phyloP scores from a whole-genome alignment of 37 sponge, comb jelly and placozoan species.

The Ianthella basta region DNA sequence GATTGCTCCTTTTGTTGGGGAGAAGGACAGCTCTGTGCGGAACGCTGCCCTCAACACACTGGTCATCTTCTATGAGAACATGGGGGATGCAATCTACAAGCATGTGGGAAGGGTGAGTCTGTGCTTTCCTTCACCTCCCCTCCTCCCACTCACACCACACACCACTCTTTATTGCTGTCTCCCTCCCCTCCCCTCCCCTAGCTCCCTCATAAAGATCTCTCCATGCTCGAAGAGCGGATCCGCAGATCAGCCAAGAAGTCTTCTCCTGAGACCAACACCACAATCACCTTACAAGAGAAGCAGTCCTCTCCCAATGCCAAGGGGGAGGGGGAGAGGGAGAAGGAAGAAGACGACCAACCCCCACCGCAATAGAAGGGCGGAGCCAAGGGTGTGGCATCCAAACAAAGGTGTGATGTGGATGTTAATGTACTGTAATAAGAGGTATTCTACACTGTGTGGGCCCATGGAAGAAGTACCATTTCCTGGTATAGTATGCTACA shows the following conservation, averaged over 20 bases:
- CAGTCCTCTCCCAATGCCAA: background rate
- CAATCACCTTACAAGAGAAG: background rate
- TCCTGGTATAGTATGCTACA: no score
- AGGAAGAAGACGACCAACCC: no score
- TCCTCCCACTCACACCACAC: background rate
- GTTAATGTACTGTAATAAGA: no score
- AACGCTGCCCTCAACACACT: conserved; percentile 92
- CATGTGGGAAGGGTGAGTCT: conserved; percentile 60
- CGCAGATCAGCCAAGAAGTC: conserved; percentile 45
- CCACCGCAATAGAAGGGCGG: background rate
- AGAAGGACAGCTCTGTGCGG: conserved; percentile 85
- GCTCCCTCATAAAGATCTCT: conserved; percentile 76
- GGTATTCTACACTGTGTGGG: no score
- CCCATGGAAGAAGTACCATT: no score
- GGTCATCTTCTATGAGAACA: conserved; percentile 79
- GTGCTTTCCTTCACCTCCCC: background rate
- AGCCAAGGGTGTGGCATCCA: background rate
- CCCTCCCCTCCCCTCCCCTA: background rate
- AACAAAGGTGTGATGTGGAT: no score
- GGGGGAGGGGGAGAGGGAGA: background rate
- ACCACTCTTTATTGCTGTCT: background rate
- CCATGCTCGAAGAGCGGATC: conserved; percentile 80
- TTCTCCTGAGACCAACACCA: background rate
- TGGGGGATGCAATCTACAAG: conserved; percentile 87
- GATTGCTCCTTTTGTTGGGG: conserved; percentile 79